A percentile compares a stretch with the other conserved stretches of the same genome.
phyloP scores from a whole-genome alignment of 2,113 vertebrate genomes.

The Nipponia nippon region DNA sequence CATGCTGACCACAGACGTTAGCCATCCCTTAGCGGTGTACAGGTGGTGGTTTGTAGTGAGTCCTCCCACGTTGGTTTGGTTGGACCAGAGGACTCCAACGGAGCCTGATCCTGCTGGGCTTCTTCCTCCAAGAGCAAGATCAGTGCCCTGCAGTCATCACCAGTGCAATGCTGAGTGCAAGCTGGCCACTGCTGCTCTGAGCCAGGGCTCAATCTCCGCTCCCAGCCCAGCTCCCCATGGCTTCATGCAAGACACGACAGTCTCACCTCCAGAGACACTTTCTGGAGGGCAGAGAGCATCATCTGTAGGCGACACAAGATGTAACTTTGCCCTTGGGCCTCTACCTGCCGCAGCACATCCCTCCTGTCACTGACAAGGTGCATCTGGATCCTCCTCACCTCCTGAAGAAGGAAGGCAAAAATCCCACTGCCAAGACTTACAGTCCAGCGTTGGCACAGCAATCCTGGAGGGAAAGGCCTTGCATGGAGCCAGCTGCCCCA shows the following conservation, averaged over 20 bases:
- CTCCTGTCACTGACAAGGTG: neutral
- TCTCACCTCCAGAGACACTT: neutral
- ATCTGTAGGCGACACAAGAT: neutral
- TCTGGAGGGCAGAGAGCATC: neutral
- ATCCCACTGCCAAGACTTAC: accelerated
- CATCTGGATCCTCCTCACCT: neutral
- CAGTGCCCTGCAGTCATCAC: neutral
- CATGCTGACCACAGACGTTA: no score
- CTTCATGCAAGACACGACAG: neutral
- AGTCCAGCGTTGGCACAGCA: accelerated
- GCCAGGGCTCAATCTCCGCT: neutral
- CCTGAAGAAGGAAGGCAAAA: neutral
- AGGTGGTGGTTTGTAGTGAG: neutral
- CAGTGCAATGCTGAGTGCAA: accelerated
- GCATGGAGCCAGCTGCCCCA: neutral
- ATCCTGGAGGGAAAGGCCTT: neutral
- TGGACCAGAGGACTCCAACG: neutral
- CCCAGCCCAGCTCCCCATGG: neutral
- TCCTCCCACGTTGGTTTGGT: neutral
- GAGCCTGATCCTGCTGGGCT: neutral
- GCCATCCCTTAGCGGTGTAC: accelerated
- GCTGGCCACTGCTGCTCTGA: neutral
- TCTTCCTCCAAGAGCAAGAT: neutral
- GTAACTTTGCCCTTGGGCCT: neutral
- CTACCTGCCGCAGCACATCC: neutral